These are phyloP conservation scores for Agriopis leucophaearia DNA, from an alignment of 2,888 invertebrate genomes.

Conservation along the genomic window DNA sequence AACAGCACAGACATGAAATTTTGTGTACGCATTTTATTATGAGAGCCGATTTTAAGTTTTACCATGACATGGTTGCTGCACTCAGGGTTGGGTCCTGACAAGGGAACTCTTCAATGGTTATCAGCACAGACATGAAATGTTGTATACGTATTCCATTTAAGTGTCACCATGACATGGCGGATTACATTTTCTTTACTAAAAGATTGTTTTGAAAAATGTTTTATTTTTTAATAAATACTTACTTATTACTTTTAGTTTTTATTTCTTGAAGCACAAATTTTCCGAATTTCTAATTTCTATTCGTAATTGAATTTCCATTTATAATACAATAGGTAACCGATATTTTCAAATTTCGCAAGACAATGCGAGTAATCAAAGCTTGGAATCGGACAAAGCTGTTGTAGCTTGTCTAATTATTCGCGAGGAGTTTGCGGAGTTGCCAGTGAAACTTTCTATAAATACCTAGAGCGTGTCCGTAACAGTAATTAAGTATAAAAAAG, in stretches of 20 bases:
- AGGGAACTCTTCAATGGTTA: too few relatives aligned
- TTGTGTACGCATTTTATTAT: too few relatives aligned
- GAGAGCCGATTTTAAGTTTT: too few relatives aligned
- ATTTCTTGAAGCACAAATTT: conserved; percentile 4
- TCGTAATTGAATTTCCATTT: conserved; percentile 32
- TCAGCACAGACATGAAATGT: too few relatives aligned
- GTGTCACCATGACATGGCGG: too few relatives aligned
- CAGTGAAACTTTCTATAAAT: conserved; percentile 53
- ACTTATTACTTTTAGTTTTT: conserved; percentile 2
- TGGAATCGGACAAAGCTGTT: conserved; percentile 41
- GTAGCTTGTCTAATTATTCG: conserved; percentile 54
- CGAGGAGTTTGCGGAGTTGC: conserved; percentile 48
- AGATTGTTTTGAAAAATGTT: too few relatives aligned
- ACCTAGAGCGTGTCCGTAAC: conserved; percentile 52
- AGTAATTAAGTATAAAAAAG: conserved; percentile 58
- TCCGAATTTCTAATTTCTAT: conserved; percentile 21
- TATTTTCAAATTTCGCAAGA: conserved; percentile 34
- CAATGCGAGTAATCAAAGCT: conserved; percentile 46
- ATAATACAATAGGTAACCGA: conserved; percentile 36
- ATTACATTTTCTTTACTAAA: too few relatives aligned
- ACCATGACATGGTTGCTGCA: too few relatives aligned
- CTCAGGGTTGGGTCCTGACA: too few relatives aligned
- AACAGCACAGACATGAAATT: too few relatives aligned
- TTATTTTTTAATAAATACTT: too few relatives aligned
- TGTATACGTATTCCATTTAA: too few relatives aligned